Percentiles rank a stretch among this genome's conserved stretches.
Evolutionary conservation across 2,797 vertebrate genomes (phyloP).

Genomic region (Periophthalmus magnuspinnatus): DNA sequence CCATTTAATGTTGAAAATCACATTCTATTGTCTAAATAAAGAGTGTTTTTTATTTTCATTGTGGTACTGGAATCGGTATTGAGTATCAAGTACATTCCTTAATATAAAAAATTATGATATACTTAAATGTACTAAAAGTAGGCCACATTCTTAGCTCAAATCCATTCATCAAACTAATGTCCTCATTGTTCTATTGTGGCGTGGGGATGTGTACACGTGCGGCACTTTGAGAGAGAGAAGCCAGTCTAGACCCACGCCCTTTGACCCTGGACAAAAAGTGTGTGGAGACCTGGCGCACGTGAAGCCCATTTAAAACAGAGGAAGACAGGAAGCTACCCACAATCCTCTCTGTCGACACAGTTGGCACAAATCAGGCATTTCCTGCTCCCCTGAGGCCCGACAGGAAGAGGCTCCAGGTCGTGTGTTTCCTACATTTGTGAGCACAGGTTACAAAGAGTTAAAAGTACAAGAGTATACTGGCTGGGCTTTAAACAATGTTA

Average conservation of each 20-base stretch:
- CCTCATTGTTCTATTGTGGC: constrained; percentile 7
- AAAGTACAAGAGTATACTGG: too few relatives aligned
- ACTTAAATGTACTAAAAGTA: background rate
- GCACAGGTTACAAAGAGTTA: background rate
- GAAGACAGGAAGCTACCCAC: constrained; percentile 48
- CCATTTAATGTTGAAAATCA: too few relatives aligned
- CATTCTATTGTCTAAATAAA: too few relatives aligned
- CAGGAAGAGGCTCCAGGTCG: constrained; percentile 55
- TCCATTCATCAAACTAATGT: background rate
- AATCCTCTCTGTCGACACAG: constrained; percentile 45
- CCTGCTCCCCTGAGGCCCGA: constrained; percentile 44
- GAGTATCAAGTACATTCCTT: too few relatives aligned
- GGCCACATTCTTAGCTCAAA: background rate
- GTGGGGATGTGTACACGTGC: background rate
- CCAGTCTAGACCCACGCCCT: constrained; percentile 36
- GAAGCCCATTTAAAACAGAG: constrained; percentile 46
- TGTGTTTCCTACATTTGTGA: constrained; percentile 7
- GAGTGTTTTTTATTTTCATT: too few relatives aligned
- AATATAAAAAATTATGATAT: too few relatives aligned
- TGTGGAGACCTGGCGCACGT: constrained; percentile 49
- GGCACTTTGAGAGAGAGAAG: constrained; percentile 12
- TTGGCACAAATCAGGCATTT: constrained; percentile 52
- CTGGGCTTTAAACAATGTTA: too few relatives aligned
- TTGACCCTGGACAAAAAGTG: constrained; percentile 60
- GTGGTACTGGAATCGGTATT: too few relatives aligned